Conservation (phyloP, 2,888 invertebrate genomes). For the Neria commutata region DNA sequence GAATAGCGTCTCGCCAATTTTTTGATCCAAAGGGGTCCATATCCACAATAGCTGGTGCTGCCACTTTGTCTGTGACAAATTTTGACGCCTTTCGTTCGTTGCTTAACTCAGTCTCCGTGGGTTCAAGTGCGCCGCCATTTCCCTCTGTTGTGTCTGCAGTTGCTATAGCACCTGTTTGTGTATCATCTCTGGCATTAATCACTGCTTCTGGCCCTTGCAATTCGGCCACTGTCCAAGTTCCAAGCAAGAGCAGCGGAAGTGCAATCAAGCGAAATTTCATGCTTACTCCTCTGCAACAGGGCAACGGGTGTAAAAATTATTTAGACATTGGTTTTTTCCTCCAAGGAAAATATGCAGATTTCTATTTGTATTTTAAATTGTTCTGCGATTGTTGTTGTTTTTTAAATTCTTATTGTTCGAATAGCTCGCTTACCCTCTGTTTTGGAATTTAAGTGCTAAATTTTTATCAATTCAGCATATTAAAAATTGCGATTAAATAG, state of each 20-base stretch:
- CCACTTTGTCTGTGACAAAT: constrained; percentile 28
- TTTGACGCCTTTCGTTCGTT: constrained; percentile 36
- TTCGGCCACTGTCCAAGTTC: constrained; percentile 36
- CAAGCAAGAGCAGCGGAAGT: constrained; percentile 35
- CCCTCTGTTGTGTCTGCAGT: background rate
- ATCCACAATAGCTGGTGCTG: constrained; percentile 29
- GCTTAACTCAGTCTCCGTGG: constrained; percentile 5
- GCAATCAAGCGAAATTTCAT: constrained; percentile 38
- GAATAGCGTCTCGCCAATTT: constrained; percentile 40
- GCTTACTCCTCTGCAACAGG: constrained; percentile 15
- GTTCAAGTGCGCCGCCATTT: background rate
- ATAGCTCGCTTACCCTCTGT: constrained; percentile 25
- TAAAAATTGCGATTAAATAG: background rate
- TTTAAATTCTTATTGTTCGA: constrained; percentile 25
- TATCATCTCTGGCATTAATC: constrained; percentile 4
- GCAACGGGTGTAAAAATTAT: background rate
- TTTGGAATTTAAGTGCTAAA: background rate
- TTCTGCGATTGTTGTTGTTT: background rate
- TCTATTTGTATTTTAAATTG: background rate
- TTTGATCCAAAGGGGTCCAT: too few relatives aligned
- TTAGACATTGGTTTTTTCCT: background rate
- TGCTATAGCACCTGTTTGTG: constrained; percentile 17
- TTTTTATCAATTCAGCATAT: constrained; percentile 14
- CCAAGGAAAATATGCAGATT: background rate
- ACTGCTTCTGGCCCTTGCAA: constrained; percentile 42